Conservation (phyloP, 2,113 vertebrate genomes). For the Xenopus tropicalis region DNA sequence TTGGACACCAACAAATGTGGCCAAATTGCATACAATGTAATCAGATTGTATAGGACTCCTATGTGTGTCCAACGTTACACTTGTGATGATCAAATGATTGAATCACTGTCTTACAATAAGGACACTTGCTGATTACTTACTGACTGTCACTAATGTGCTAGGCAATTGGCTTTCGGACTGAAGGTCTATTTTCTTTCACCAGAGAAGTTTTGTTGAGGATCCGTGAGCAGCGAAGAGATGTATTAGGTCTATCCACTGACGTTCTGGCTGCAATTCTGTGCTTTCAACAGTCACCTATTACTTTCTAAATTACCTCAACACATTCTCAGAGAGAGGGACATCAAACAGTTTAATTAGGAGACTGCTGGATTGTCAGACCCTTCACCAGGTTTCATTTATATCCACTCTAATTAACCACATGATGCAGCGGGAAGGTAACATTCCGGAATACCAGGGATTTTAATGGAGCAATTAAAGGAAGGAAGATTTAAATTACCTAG, state of each 20-base stretch:
- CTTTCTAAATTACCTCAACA: constrained; percentile 44
- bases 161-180: constrained; percentile 15
- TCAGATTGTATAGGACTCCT: no score
- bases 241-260: constrained; percentile 27
- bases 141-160: background rate
- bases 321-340: constrained; percentile 38
- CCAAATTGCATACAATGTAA: no score
- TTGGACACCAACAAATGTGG: no score
- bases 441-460: constrained; percentile 30
- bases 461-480: constrained; percentile 42
- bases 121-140: background rate
- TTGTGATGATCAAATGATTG: no score
- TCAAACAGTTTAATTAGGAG: constrained; percentile 45
- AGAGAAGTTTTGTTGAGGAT: constrained; percentile 25
- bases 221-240: constrained; percentile 16
- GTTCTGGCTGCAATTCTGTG: constrained; percentile 21
- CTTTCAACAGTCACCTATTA: constrained; percentile 36
- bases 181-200: constrained; percentile 9
- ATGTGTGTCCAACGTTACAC: no score
- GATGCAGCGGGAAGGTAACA: constrained; percentile 37
- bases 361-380: constrained; percentile 36
- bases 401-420: constrained; percentile 43
- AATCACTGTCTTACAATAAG: background rate
- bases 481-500: constrained; percentile 42
- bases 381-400: constrained; percentile 41